These are phyloP conservation scores for Thaumetopoea pityocampa DNA, from an alignment of 1,140 invertebrate genomes.

Conservation along the genomic window DNA sequence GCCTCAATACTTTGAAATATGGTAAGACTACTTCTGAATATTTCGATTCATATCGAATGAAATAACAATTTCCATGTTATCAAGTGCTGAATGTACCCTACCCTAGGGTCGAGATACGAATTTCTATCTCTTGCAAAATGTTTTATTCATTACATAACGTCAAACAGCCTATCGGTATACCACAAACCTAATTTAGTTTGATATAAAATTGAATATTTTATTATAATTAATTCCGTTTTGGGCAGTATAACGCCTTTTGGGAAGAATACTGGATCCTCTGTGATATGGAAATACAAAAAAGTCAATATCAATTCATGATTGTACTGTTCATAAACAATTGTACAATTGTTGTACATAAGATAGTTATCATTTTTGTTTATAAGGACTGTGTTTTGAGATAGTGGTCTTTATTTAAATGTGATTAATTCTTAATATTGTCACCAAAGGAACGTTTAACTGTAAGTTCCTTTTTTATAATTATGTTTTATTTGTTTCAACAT, in stretches of 20 bases:
- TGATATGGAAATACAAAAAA: too few relatives aligned
- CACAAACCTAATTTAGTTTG: conserved; percentile 20
- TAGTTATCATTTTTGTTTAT: too few relatives aligned
- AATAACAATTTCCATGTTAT: conserved; percentile 18
- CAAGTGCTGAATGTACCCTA: conserved; percentile 9
- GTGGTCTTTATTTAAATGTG: too few relatives aligned
- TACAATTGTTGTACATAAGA: too few relatives aligned
- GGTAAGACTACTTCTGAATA: not conserved
- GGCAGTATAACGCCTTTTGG: not conserved
- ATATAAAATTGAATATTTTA: conserved; percentile 10
- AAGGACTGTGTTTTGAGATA: too few relatives aligned
- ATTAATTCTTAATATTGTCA: too few relatives aligned
- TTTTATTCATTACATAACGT: conserved; percentile 20
- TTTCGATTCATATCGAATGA: conserved; percentile 12
- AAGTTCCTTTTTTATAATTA: too few relatives aligned
- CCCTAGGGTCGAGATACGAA: conserved; percentile 12
- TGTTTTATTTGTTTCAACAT: too few relatives aligned
- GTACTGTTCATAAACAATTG: too few relatives aligned
- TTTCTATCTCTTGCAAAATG: conserved; percentile 12
- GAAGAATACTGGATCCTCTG: not conserved
- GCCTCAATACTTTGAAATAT: too few relatives aligned
- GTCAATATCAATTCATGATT: too few relatives aligned
- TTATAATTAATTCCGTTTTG: conserved; percentile 13
- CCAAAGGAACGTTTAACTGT: too few relatives aligned
- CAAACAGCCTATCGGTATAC: conserved; percentile 14